A percentile compares a stretch with the other conserved stretches of the same genome.
Evolutionary conservation across 2,888 invertebrate species (phyloP).

Genomic region (Drosophila anomelani): DNA sequence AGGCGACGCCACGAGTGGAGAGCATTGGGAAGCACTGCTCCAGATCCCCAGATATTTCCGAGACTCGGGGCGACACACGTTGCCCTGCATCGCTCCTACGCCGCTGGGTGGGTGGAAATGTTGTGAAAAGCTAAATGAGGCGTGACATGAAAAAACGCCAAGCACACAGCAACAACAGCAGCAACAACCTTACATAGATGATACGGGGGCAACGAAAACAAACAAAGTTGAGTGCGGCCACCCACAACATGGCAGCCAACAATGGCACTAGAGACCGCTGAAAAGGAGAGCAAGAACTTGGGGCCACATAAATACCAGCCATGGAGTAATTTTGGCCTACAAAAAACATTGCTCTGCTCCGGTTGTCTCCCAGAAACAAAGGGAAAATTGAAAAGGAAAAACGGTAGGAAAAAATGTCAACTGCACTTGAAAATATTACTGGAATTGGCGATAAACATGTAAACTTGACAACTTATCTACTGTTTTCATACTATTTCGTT

Average conservation of each 20-base stretch:
- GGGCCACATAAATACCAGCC: slow-evolving; percentile 24
- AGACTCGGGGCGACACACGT: slow-evolving; percentile 29
- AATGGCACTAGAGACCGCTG: slow-evolving; percentile 20
- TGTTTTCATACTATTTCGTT: background rate
- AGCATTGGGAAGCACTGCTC: slow-evolving; percentile 45
- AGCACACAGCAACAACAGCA: slow-evolving; percentile 16
- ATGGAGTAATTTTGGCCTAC: slow-evolving; percentile 49
- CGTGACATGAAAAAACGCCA: slow-evolving; percentile 68
- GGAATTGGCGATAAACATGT: background rate
- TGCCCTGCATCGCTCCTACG: background rate
- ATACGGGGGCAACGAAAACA: slow-evolving; percentile 32
- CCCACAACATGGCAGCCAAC: slow-evolving; percentile 49
- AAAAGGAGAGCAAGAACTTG: slow-evolving; percentile 23
- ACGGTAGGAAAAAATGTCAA: background rate
- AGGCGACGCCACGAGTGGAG: slow-evolving; percentile 7
- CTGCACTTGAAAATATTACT: background rate
- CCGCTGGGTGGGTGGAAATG: slow-evolving; percentile 48
- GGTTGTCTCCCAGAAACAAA: slow-evolving; percentile 19
- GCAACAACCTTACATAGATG: slow-evolving; percentile 1
- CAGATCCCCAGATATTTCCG: slow-evolving; percentile 54
- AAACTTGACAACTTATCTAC: no score
- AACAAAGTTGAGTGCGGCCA: slow-evolving; percentile 42
- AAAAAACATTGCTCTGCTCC: slow-evolving; percentile 17
- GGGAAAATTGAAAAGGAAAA: slow-evolving; percentile 19
- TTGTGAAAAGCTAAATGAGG: slow-evolving; percentile 78